Evolutionary conservation across 2,888 invertebrate species (phyloP).

Genomic region (Acleris cristana): DNA sequence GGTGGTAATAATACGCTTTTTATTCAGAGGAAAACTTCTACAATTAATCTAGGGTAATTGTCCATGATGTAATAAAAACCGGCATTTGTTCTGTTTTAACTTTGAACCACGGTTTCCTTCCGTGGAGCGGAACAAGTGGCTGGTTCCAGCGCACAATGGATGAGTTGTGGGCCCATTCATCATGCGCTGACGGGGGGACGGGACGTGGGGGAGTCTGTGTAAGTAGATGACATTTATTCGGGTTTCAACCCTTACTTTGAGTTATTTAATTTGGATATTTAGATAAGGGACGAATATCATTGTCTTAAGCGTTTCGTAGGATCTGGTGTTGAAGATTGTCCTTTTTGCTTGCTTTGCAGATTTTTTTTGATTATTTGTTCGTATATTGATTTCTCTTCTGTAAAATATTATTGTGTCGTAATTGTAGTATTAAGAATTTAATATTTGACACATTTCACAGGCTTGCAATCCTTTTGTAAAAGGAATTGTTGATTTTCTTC

Average conservation of each 20-base stretch:
- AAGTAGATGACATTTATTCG: slow-evolving; percentile 7
- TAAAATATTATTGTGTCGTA: too few species aligned
- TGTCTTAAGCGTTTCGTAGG: not conserved
- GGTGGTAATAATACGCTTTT: not conserved
- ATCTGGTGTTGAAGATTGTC: too few species aligned
- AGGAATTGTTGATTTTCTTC: too few species aligned
- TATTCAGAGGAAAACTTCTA: not conserved
- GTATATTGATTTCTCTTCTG: too few species aligned
- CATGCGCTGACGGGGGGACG: slow-evolving; percentile 10
- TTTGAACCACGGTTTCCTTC: slow-evolving; percentile 49
- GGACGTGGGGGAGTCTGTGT: slow-evolving; percentile 5
- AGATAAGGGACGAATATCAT: not conserved
- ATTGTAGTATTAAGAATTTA: too few species aligned
- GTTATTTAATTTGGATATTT: not conserved
- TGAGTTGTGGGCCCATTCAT: slow-evolving; percentile 41
- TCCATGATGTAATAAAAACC: slow-evolving; percentile 1
- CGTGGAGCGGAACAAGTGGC: slow-evolving; percentile 68
- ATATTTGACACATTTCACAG: too few species aligned
- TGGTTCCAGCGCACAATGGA: slow-evolving; percentile 52
- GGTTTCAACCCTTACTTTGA: not conserved
- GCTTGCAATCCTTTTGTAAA: too few species aligned
- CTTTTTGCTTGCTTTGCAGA: too few species aligned
- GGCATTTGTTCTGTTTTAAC: slow-evolving; percentile 34
- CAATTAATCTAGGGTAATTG: slow-evolving; percentile 3
- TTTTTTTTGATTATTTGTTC: too few species aligned